Percentiles rank a stretch among this genome's conserved stretches.
phyloP scores from a whole-genome alignment of 2,797 vertebrate genomes.

The Tragelaphus eurycerus region DNA sequence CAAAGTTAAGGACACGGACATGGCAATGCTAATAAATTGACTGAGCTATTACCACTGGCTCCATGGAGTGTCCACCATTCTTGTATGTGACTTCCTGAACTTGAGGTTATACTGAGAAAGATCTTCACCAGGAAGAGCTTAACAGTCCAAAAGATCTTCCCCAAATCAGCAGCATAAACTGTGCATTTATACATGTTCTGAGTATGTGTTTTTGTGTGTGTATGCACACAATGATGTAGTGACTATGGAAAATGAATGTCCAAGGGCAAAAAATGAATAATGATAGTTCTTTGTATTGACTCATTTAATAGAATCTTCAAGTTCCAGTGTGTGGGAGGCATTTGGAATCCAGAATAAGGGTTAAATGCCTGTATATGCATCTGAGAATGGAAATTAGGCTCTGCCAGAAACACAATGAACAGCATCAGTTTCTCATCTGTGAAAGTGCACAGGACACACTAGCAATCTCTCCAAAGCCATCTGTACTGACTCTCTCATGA shows the following conservation, averaged over 20 bases:
- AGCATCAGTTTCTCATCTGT: neutral
- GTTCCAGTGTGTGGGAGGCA: neutral
- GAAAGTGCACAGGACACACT: neutral
- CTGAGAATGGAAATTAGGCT: neutral
- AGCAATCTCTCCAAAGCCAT: neutral
- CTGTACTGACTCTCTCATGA: neutral
- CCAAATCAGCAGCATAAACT: neutral
- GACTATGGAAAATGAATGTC: neutral
- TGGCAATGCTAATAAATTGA: conserved; percentile 73
- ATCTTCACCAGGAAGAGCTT: conserved; percentile 4
- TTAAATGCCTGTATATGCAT: neutral
- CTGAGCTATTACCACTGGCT: conserved; percentile 62
- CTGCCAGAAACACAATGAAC: neutral
- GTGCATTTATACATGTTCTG: neutral
- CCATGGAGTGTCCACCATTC: neutral
- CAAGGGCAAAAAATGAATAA: neutral
- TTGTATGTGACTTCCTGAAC: conserved; percentile 29
- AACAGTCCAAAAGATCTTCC: neutral
- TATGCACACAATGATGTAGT: neutral
- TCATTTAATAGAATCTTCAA: neutral
- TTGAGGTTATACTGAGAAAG: conserved; percentile 25
- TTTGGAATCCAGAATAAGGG: neutral
- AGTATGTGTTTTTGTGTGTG: neutral
- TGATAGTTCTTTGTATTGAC: neutral
- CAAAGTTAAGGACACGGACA: conserved; percentile 70